A percentile compares a stretch with the other conserved stretches of the same genome.
Conservation (phyloP, 2,888 invertebrate genomes). For the Helobdella robusta region DNA sequence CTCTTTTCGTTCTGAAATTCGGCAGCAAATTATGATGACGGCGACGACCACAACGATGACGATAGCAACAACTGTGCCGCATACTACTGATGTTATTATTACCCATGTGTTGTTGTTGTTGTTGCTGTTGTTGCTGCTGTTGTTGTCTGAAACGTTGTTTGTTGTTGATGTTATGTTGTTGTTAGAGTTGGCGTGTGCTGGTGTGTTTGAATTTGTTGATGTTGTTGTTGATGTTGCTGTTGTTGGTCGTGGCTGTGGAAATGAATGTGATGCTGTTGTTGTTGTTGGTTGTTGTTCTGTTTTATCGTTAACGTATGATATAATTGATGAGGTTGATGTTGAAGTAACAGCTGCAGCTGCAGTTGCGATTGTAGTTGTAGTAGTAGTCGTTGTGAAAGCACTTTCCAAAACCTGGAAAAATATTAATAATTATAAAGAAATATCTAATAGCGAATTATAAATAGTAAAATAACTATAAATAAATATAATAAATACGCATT, state of each 20-base stretch:
- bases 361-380: background rate
- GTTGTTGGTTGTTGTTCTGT: background rate
- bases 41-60: background rate
- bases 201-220: background rate
- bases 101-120: conserved; percentile 1
- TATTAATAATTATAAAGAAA: too few species aligned
- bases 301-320: too few species aligned
- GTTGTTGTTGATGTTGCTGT: background rate
- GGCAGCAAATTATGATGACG: background rate
- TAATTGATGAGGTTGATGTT: too few species aligned
- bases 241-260: background rate
- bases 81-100: background rate
- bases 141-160: background rate
- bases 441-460: too few species aligned
- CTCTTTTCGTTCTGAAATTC: background rate
- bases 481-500: too few species aligned
- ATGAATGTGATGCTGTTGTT: background rate
- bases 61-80: background rate
- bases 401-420: background rate
- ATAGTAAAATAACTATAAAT: too few species aligned
- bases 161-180: background rate
- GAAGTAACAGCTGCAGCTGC: too few species aligned
- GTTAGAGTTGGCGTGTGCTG: background rate
- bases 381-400: background rate
- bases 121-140: background rate